These are phyloP conservation scores for Equus quagga DNA, from an alignment of 2,113 vertebrate species.

Conservation along the genomic window DNA sequence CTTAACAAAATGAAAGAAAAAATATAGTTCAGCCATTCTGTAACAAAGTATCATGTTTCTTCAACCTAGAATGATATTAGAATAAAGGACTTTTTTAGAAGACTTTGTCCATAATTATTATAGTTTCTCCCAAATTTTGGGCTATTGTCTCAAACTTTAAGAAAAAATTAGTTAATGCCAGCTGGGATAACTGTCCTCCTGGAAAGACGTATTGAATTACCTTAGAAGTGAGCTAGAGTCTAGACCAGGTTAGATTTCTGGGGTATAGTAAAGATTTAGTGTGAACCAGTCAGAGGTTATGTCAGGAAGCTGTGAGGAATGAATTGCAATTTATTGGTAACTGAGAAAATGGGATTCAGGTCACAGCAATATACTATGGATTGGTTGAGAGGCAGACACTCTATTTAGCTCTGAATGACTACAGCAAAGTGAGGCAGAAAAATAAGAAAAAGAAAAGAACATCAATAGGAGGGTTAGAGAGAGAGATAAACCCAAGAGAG, in stretches of 20 bases:
- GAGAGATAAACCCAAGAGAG: background rate
- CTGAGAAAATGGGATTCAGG: conserved; percentile 76
- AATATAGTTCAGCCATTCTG: conserved; percentile 17
- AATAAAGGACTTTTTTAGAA: background rate
- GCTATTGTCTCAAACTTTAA: conserved; percentile 21
- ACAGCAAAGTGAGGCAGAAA: conserved; percentile 61
- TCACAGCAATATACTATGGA: conserved; percentile 72
- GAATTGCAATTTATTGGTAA: conserved; percentile 80
- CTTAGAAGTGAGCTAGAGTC: conserved; percentile 24
- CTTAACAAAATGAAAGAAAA: conserved; percentile 47
- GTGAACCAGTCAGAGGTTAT: conserved; percentile 71
- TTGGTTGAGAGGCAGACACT: conserved; percentile 74
- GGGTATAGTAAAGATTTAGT: conserved; percentile 67
- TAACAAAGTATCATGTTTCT: conserved; percentile 3
- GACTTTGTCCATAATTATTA: background rate
- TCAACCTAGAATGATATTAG: conserved; percentile 20
- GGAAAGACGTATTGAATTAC: conserved; percentile 32
- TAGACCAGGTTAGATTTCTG: conserved; percentile 60
- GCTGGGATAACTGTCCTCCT: background rate
- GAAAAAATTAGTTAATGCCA: background rate
- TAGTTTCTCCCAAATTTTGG: background rate
- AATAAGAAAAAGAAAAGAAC: conserved; percentile 58
- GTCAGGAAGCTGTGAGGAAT: conserved; percentile 76
- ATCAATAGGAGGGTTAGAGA: background rate
- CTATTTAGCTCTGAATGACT: conserved; percentile 75